phyloP scores from a whole-genome alignment of 2,113 vertebrate species.

The Clarias batrachus region DNA sequence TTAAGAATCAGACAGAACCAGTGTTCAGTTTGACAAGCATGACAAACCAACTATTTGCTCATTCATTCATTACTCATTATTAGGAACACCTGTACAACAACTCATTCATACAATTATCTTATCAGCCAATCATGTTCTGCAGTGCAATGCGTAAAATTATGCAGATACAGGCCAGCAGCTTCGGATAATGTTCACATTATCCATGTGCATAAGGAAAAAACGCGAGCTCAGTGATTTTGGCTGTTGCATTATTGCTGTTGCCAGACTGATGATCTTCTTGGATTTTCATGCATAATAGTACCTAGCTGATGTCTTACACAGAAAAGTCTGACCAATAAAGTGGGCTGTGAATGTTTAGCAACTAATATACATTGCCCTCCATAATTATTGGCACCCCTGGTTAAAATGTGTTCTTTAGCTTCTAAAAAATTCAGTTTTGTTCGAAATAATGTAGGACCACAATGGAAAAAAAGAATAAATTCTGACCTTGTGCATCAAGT shows the following conservation, averaged over 20 bases:
- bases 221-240: neutral
- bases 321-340: too few species aligned
- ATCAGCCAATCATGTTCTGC: neutral
- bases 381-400: too few species aligned
- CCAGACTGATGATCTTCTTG: neutral
- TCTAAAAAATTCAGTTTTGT: too few species aligned
- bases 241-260: neutral
- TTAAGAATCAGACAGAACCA: too few species aligned
- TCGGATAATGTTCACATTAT: neutral
- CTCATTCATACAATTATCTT: neutral
- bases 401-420: too few species aligned
- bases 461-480: too few species aligned
- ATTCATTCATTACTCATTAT: neutral
- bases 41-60: neutral
- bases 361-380: too few species aligned
- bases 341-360: too few species aligned
- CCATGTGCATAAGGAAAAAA: neutral
- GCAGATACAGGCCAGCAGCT: neutral
- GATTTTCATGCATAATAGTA: neutral
- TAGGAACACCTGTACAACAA: neutral
- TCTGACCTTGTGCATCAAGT: too few species aligned
- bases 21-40: neutral
- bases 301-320: neutral
- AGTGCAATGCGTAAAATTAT: neutral
- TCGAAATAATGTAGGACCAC: too few species aligned